These are phyloP conservation scores for Beaufortia kweichowensis DNA, from an alignment of 2,113 vertebrate genomes.

Conservation along the genomic window DNA sequence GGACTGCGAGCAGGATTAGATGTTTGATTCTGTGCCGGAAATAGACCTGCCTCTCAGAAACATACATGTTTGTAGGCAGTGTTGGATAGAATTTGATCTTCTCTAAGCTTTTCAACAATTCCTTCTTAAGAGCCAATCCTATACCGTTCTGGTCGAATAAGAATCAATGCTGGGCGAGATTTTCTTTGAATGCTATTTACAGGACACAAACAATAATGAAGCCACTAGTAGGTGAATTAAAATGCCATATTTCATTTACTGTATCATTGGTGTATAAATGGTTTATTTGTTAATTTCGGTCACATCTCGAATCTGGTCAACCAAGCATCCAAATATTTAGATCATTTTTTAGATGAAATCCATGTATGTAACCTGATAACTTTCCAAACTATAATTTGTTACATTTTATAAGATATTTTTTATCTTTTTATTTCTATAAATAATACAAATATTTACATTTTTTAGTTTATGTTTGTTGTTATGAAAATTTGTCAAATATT, in stretches of 20 bases:
- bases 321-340: neutral
- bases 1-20: conserved; percentile 15
- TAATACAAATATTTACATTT: no score
- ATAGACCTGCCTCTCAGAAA: conserved; percentile 35
- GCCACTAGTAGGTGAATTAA: neutral
- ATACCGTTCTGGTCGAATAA: conserved; percentile 18
- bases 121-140: neutral
- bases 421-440: no score
- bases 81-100: conserved; percentile 31
- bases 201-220: neutral
- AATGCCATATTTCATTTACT: neutral
- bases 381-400: no score
- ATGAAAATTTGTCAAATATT: no score
- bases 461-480: no score
- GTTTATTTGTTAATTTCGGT: neutral
- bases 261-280: neutral
- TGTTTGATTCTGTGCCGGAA: conserved; percentile 29
- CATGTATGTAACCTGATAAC: neutral
- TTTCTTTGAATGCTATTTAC: conserved; percentile 7
- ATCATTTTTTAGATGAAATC: neutral
- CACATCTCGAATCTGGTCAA: neutral
- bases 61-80: conserved; percentile 22
- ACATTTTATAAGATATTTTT: no score
- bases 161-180: neutral
- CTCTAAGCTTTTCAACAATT: conserved; percentile 34